Evolutionary conservation across 2,113 vertebrate genomes (phyloP), one percentile per base, ranked within the genome.

Genomic region (Tursiops truncatus): DNA sequence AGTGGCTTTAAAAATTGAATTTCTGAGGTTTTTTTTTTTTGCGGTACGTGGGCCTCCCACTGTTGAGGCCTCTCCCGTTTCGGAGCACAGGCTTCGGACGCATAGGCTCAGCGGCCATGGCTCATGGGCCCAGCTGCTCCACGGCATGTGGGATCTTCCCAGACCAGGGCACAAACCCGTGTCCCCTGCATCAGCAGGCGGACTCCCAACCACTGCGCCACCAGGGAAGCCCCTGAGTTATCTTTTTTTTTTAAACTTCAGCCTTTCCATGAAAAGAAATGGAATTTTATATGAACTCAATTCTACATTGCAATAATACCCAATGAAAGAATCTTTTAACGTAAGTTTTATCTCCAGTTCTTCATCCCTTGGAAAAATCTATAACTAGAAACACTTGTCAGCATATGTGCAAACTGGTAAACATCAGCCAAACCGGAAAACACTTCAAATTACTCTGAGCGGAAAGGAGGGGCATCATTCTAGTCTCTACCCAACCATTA

Each of bases 181-280:
- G 44, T 44, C 2, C 44, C 44, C 44, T 44, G 44, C 44, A 10
- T 44, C 2, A 1, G 44, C 44, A 44, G 44, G 44, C 44, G 9
- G 44, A 10, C 9, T 44, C 44, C 7, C 44, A 44, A 10, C 44
- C 44, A 47, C 9, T 47, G 44, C 10, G 0, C 44, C 44, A 47
- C 44, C 44, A 47, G 44, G 44, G 44, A 47, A 47, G 44, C 44
- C 44, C 44, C 47, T 89, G 31, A 94, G 26, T 71, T 76, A 77
- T 1, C 74, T 87, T 83, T 87, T 88, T 62, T 47, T 50, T 50
- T 47, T 0, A 62, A 65, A 38, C 17, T 70, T 86, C 44, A 73
- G 44, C 8, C 88, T 94, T 96, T 80, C 28, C n/a, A 73, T 70
- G 77, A 18, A 88, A 56, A 76, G 18, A 92, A 93, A 91, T 53